Percentiles rank a stretch among this genome's conserved stretches.
phyloP scores from a whole-genome alignment of 2,888 invertebrate genomes.

The Agrilus mali region DNA sequence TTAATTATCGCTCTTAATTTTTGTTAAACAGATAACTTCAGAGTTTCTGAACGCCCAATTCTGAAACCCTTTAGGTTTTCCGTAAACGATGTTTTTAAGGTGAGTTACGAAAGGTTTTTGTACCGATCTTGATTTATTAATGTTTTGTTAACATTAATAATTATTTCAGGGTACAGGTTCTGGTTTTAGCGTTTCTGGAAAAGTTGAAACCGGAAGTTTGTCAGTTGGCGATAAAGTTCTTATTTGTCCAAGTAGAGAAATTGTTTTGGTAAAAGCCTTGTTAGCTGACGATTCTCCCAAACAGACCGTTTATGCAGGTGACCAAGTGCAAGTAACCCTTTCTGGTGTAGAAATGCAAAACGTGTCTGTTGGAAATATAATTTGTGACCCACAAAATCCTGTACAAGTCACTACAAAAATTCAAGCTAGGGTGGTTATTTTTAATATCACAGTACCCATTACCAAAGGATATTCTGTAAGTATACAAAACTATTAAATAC shows the following conservation, averaged over 20 bases:
- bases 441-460: constrained; percentile 81
- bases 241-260: constrained; percentile 74
- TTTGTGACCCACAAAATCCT: constrained; percentile 72
- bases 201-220: constrained; percentile 83
- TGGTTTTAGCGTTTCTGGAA: constrained; percentile 83
- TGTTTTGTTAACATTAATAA: constrained; percentile 3
- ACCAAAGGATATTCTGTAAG: constrained; percentile 76
- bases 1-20: constrained; percentile 3
- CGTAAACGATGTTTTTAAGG: constrained; percentile 92
- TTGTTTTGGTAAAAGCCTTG: constrained; percentile 67
- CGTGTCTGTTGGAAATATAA: constrained; percentile 72
- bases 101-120: constrained; percentile 56
- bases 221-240: constrained; percentile 77
- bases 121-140: constrained; percentile 53
- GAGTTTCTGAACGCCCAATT: constrained; percentile 75
- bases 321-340: constrained; percentile 75
- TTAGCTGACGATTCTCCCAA: constrained; percentile 59
- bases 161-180: constrained; percentile 57
- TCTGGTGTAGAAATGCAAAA: constrained; percentile 75
- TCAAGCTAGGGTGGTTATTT: constrained; percentile 86
- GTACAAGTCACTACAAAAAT: constrained; percentile 73
- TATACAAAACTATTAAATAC: constrained; percentile 2
- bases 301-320: constrained; percentile 82
- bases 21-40: constrained; percentile 54
- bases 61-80: constrained; percentile 82